Percentiles rank a stretch among this genome's conserved stretches.
Conservation (phyloP, 2,888 invertebrate genomes). For the Galeruca laticollis region DNA sequence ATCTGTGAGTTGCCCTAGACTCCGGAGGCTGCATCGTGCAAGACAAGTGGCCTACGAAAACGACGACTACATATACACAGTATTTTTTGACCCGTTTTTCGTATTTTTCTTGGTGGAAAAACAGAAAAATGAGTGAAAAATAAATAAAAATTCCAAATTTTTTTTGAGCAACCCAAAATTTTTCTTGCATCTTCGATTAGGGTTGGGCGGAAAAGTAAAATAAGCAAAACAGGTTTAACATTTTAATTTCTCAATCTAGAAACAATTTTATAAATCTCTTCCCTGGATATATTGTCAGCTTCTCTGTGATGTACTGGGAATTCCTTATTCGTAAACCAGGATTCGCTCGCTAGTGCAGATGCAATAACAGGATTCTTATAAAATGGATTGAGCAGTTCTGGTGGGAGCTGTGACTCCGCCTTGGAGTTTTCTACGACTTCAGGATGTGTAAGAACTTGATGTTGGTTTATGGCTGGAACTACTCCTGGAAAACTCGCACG, state of each 20-base stretch:
- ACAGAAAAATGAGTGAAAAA: too few species aligned
- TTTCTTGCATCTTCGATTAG: too few species aligned
- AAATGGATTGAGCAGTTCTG: conserved; percentile 77
- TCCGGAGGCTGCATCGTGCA: too few species aligned
- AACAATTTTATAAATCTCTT: conserved; percentile 80
- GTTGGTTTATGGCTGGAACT: conserved; percentile 40
- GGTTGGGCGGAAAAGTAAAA: not conserved
- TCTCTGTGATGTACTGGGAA: conserved; percentile 83
- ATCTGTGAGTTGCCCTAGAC: too few species aligned
- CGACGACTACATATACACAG: too few species aligned
- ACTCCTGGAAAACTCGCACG: conserved; percentile 38
- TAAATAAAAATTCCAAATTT: too few species aligned
- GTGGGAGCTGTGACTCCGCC: conserved; percentile 79
- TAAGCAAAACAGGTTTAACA: not conserved
- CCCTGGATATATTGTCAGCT: conserved; percentile 83
- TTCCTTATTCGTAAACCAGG: conserved; percentile 83
- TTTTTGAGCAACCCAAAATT: too few species aligned
- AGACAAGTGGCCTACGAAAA: too few species aligned
- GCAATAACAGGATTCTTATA: conserved; percentile 83
- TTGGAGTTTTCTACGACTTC: conserved; percentile 80
- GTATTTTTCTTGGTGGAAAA: too few species aligned
- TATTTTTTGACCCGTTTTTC: too few species aligned
- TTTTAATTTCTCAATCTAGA: conserved; percentile 66
- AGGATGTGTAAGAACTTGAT: conserved; percentile 71
- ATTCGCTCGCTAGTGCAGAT: conserved; percentile 80